Evolutionary conservation across 2,888 invertebrate species (phyloP), one percentile per base, ranked within the genome.

Genomic region (Drosophila subquinaria): DNA sequence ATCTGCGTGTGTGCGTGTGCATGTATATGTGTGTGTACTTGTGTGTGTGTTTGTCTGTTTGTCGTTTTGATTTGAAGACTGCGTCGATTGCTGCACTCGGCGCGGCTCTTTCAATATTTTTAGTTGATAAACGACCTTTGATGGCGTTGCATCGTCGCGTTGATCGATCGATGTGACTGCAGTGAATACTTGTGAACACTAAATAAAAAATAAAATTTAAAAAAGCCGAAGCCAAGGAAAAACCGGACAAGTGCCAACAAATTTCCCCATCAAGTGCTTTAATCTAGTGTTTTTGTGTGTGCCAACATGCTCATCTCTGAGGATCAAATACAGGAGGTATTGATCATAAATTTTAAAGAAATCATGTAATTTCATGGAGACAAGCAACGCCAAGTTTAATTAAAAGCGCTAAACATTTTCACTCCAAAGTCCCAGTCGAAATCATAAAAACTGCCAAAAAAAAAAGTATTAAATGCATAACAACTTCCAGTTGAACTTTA

Each of bases 61-160:
- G 73, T 73, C 66, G 47, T 62, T 74, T 75, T 76, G 76, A 76
- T 75, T 75, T 75, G 75, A 57, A 33, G 20, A 43, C 67, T 56
- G 75, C 82, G 71, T 66, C 74, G 69, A 70, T 70, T 65, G 69
- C 82, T 79, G 83, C 81, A 76, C 51, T 69, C 74, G 51, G 55
- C 80, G 62, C 61, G 56, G 74, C 75, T 67, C 81, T 87, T 89
- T 86, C 90, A 88, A 86, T 88, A 92, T 90, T 90, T 92, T 92
- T 90, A 92, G 92, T 92, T 88, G 91, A 92, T 91, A 90, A 90
- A 89, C 90, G 88, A 90, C 90, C 90, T 90, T 92, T 92, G 92
- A 90, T 91, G 92, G 89, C 88, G 89, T 82, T 88, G 89, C 91
- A 91, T 91, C 91, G 90, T 85, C 62, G 78, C 89, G 79, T 78